Base-by-base conservation (phyloP, 1,140 invertebrate species). In the Pristionchus pacificus region DNA sequence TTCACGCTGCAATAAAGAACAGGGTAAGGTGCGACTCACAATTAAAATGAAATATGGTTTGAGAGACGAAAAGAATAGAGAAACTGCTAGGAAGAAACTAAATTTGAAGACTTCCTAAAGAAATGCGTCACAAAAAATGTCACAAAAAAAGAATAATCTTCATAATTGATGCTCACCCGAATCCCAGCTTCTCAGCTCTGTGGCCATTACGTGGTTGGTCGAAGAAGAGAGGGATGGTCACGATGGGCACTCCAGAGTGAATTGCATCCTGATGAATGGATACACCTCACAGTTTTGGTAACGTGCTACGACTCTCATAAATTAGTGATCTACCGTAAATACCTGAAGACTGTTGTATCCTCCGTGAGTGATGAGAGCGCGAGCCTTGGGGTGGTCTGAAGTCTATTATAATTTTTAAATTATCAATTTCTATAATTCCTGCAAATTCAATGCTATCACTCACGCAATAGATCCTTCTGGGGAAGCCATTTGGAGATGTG, bases 231-330 rank as follows among this genome's bases (percentile, higher is more conserved):
- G 72, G 72, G 30, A 76, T 65, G 0, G 65, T 68, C 15, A 76
- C 28, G 72, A 76, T 75, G 28, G 75, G 75, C n/a, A 76, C 69
- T 15, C 68, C 67, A 64, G 74, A 60, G 60, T 70, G 65, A 57
- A 75, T 19, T 13, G 72, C 68, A 83, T 91, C 90, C 72, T 88
- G 87, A 49, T 49, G 38, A 49, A 49, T 10, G 6, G 38, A 49
- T 6, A 6, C 19, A 19, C 6, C 38, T 19, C 6, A 49, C 38
- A 49, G 6, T 49, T 49, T 19, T 10, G 6, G 19, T 10, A 10
- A 10, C 38, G 38, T 49, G 38, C 38, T 6, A 49, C 38, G 19
- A 49, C 38, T 49, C 6, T 49, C 6, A 49, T 49, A 49, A 19
- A 49, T 19, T 10, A 10, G 38, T 10, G 19, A 49, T 19, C 6